Evolutionary conservation across 2,888 invertebrate species (phyloP), one percentile per base, ranked within the genome.

Genomic region (Coelopa pilipes): DNA sequence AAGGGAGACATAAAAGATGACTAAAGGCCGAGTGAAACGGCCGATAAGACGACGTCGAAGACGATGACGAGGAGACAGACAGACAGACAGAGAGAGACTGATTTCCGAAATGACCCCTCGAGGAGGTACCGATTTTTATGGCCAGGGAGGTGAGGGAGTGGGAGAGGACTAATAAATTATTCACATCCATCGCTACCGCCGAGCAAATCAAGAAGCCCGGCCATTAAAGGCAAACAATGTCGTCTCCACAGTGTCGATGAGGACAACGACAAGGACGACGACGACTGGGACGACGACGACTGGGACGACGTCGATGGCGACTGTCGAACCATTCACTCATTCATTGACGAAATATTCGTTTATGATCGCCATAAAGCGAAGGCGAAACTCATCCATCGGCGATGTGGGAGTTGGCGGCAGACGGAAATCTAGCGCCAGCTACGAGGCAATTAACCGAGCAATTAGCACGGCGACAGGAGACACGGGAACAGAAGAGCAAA

Each of bases 391-490:
- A 13, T 53, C 53, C 15, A 13, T 7, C 53, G 34, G 10, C 2
- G 53, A 53, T 13, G 10, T 53, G n/a, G 53, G 10, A 53, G 13
- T 49, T 49, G 13, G 49, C 49, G n/a, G 13, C 15, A 53, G 53
- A 53, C 53, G n/a, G 53, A 53, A 53, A 9, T 5, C 13, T 53
- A 53, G n/a, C 4, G 53, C 3, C 34, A 34, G 34, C 2, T 53
- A 53, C 4, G n/a, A 53, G 10, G 53, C 53, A 53, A 53, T 53
- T 21, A 47, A 66, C 50, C 21, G 49, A 49, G 21, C 50, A 50
- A 49, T 66, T 66, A 66, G 21, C 17, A 50, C 9, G 66, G 66
- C 66, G 50, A 47, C 66, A 34, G 34, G 7, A 34, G 34, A 7
- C n/a, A 34, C 34, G 34, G 34, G 7, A 34, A 62, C 15, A 34